Conservation (phyloP, 2,888 invertebrate genomes). For the Villa cingulata region DNA sequence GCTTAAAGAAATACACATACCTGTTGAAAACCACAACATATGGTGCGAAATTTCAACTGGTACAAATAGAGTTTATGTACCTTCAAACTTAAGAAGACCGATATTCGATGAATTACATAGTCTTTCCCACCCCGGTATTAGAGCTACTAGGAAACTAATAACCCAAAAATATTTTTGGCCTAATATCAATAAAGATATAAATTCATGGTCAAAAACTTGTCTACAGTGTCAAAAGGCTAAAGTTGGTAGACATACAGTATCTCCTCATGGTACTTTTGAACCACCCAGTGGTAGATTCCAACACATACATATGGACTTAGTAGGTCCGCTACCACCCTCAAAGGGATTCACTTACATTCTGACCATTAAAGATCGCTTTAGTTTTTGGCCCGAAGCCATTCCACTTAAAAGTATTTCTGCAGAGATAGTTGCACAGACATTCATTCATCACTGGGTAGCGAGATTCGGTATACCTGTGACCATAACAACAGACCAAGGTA, state of each 20-base stretch:
- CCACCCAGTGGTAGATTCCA: too few species aligned
- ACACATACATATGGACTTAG: not conserved
- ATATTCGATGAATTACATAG: not conserved
- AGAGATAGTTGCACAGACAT: not conserved
- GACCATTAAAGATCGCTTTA: too few species aligned
- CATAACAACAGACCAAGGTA: too few species aligned
- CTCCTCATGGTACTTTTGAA: not conserved
- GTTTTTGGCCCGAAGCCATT: not conserved
- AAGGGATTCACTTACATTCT: too few species aligned
- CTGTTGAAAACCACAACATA: too few species aligned
- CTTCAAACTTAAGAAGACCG: too few species aligned
- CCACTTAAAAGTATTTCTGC: not conserved
- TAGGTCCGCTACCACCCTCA: not conserved
- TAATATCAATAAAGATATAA: too few species aligned
- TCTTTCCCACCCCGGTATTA: slow-evolving; percentile 4
- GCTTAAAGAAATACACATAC: too few species aligned
- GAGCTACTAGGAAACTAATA: slow-evolving; percentile 1
- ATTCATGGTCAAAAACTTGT: not conserved
- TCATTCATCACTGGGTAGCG: too few species aligned
- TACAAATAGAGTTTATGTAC: not conserved
- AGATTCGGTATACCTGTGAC: too few species aligned
- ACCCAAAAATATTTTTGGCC: not conserved
- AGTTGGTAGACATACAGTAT: not conserved
- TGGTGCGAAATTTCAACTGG: too few species aligned
- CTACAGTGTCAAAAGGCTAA: too few species aligned